Conservation (phyloP, 2,888 invertebrate genomes). For the Phaedon cochleariae region DNA sequence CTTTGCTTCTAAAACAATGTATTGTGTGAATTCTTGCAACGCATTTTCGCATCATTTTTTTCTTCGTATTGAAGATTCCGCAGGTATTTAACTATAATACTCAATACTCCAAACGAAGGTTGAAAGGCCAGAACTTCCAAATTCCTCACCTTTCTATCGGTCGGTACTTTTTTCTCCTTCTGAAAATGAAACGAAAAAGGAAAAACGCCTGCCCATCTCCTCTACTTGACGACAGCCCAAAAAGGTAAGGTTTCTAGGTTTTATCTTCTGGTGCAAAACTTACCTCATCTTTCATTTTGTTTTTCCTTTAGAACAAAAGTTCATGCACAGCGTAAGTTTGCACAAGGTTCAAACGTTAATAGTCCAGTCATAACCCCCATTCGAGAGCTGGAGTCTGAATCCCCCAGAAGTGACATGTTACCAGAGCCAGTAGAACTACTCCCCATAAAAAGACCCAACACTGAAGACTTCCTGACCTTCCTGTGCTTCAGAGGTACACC, state of each 20-base stretch:
- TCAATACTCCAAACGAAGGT: too few relatives aligned
- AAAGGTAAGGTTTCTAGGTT: constrained; percentile 64
- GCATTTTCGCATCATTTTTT: too few relatives aligned
- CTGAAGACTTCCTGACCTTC: constrained; percentile 87
- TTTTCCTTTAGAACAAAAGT: constrained; percentile 73
- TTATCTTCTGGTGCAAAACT: neutral
- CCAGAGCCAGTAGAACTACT: constrained; percentile 69
- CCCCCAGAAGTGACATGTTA: constrained; percentile 56
- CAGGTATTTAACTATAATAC: too few relatives aligned
- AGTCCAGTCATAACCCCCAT: constrained; percentile 68
- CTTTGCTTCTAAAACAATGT: too few relatives aligned
- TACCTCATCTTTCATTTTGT: constrained; percentile 5
- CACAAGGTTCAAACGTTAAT: constrained; percentile 76
- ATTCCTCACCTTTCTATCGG: too few relatives aligned
- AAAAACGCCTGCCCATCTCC: constrained; percentile 55
- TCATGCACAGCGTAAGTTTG: constrained; percentile 88
- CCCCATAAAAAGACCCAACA: constrained; percentile 76
- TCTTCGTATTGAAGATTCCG: too few relatives aligned
- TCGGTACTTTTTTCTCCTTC: neutral
- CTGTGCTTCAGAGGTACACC: constrained; percentile 83
- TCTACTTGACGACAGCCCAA: constrained; percentile 60
- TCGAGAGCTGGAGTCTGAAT: constrained; percentile 68
- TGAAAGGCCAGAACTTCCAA: too few relatives aligned
- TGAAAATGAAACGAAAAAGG: constrained; percentile 58
- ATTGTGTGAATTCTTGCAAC: too few relatives aligned